These are phyloP conservation scores for Rhinogobio ventralis DNA, from an alignment of 2,797 vertebrate species.

Conservation along the genomic window DNA sequence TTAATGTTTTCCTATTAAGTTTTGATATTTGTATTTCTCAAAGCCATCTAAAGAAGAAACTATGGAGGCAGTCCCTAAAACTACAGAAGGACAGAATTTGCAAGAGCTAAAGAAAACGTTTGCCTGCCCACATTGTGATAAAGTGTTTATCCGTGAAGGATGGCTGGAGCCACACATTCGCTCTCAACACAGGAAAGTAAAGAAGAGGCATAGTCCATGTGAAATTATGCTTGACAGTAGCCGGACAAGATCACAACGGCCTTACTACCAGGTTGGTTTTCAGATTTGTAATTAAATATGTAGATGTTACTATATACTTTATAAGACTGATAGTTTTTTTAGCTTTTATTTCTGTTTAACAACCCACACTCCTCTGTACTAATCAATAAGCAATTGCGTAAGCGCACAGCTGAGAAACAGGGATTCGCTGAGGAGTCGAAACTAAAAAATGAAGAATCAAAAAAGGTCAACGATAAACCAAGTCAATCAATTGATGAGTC, in stretches of 20 bases:
- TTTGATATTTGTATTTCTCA: slow-evolving; percentile 11
- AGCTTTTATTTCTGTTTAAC: slow-evolving; percentile 12
- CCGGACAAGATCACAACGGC: neutral
- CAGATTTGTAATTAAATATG: neutral
- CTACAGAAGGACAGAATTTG: neutral
- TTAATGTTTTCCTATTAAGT: neutral
- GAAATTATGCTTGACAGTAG: neutral
- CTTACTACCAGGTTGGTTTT: slow-evolving; percentile 44
- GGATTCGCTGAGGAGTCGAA: neutral
- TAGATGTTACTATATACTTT: neutral
- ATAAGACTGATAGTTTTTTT: neutral
- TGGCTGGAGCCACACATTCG: slow-evolving; percentile 51
- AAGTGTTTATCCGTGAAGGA: slow-evolving; percentile 47
- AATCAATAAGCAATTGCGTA: neutral
- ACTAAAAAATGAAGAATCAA: slow-evolving; percentile 2
- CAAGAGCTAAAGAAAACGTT: slow-evolving; percentile 28
- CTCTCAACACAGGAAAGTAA: neutral
- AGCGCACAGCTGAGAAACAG: neutral
- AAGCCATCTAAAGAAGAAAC: slow-evolving; percentile 28
- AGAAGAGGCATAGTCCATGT: neutral
- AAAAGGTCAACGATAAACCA: neutral
- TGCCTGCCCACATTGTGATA: slow-evolving; percentile 54
- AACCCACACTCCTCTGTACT: slow-evolving; percentile 1
- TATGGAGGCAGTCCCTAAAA: slow-evolving; percentile 1
- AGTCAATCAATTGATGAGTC: neutral